Evolutionary conservation across 2,113 vertebrate genomes (phyloP).

Genomic region (Falco punctatus): DNA sequence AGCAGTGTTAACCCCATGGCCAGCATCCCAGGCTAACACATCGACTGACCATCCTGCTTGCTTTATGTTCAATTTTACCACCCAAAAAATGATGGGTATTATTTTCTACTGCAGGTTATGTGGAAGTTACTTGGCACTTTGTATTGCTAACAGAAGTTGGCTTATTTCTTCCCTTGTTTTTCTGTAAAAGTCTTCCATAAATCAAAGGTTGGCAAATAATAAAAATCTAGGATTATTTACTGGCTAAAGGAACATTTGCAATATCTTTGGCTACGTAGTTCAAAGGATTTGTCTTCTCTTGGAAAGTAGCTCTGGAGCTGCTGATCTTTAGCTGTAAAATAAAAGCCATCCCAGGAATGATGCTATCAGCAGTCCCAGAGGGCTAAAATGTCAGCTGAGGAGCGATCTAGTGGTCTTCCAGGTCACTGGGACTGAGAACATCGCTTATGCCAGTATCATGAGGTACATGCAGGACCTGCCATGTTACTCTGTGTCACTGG

Average conservation of each 20-base stretch:
- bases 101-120: neutral
- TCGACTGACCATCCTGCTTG: neutral
- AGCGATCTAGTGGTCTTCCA: slow-evolving; percentile 17
- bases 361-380: slow-evolving; percentile 30
- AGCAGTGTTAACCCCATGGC: neutral
- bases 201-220: slow-evolving; percentile 37
- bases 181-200: slow-evolving; percentile 12
- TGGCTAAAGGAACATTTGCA: slow-evolving; percentile 27
- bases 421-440: neutral
- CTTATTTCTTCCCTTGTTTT: slow-evolving; percentile 3
- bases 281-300: slow-evolving; percentile 51
- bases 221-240: slow-evolving; percentile 18
- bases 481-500: neutral
- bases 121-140: neutral
- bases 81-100: neutral
- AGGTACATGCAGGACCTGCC: neutral
- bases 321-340: slow-evolving; percentile 37
- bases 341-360: slow-evolving; percentile 41
- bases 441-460: neutral
- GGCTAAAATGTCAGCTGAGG: slow-evolving; percentile 38
- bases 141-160: neutral
- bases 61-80: neutral
- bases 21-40: neutral
- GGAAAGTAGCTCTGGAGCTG: slow-evolving; percentile 44
- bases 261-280: slow-evolving; percentile 43